Conservation (phyloP, 2,797 vertebrate genomes). For the Eulemur mongoz region DNA sequence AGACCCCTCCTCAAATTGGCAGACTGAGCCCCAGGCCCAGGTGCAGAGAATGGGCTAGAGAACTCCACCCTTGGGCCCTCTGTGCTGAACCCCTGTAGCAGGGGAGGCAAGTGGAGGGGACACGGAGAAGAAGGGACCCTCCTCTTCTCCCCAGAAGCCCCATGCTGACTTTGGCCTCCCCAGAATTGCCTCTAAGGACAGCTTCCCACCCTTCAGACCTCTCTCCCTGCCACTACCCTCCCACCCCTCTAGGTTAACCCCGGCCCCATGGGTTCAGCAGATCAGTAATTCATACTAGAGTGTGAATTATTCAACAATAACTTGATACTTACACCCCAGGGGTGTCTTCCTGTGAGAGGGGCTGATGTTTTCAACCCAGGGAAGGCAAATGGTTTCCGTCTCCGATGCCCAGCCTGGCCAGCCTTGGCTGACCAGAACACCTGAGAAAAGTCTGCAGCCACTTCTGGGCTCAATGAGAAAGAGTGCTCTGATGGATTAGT, state of each 20-base stretch:
- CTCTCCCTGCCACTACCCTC: background rate
- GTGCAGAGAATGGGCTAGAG: background rate
- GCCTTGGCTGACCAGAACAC: background rate
- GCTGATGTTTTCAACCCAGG: background rate
- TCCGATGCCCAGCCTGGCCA: background rate
- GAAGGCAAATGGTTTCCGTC: background rate
- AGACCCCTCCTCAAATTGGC: background rate
- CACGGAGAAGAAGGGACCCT: background rate
- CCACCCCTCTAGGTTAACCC: background rate
- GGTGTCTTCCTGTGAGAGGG: background rate
- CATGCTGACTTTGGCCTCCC: background rate
- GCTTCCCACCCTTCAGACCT: background rate
- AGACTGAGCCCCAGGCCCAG: background rate
- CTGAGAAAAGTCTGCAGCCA: background rate
- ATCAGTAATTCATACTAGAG: background rate
- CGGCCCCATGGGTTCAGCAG: too few species aligned
- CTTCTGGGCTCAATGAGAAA: background rate
- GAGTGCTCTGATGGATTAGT: background rate
- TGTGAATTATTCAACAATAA: background rate
- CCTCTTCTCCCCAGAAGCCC: background rate
- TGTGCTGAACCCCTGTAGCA: background rate
- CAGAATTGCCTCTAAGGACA: background rate
- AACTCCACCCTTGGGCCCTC: background rate
- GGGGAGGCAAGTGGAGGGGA: background rate
- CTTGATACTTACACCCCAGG: too few species aligned